Evolutionary conservation across 2,113 vertebrate genomes (phyloP).

Genomic region (Spizaetus ornatus): DNA sequence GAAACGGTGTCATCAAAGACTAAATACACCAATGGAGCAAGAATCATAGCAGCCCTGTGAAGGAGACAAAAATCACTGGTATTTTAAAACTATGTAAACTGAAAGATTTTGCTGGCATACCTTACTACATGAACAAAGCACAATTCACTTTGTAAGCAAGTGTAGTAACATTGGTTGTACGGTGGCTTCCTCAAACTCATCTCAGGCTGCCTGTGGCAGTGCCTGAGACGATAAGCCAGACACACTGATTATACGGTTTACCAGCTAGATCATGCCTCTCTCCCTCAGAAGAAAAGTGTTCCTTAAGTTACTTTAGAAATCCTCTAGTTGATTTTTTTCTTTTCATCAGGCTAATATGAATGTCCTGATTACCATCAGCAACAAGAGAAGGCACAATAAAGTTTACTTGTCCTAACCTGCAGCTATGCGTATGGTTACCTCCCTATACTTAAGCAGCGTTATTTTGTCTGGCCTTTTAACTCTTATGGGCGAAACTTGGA

Average conservation of each 20-base stretch:
- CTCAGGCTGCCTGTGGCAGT: not conserved
- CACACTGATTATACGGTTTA: not conserved
- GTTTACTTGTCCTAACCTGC: slow-evolving; percentile 42
- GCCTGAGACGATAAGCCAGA: not conserved
- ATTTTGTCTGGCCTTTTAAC: not conserved
- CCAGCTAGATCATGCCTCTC: not conserved
- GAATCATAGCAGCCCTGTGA: not conserved
- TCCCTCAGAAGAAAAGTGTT: not conserved
- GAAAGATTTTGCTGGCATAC: not conserved
- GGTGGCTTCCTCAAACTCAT: not conserved
- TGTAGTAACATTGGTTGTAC: not conserved
- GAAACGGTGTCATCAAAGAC: not conserved
- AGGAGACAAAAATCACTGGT: not conserved
- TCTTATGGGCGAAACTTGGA: not conserved
- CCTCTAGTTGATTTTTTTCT: not conserved
- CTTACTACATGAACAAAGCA: not conserved
- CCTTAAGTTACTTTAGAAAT: slow-evolving; percentile 7
- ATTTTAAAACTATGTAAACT: not conserved
- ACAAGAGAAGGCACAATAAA: slow-evolving; percentile 33
- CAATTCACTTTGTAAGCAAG: not conserved
- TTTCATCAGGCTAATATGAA: slow-evolving; percentile 5
- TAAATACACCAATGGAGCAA: not conserved
- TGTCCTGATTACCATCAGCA: slow-evolving; percentile 28
- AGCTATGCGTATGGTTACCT: not conserved
- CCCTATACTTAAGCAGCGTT: not conserved